A percentile compares a stretch with the other conserved stretches of the same genome.
phyloP scores from a whole-genome alignment of 2,113 vertebrate species.

The Vireo altiloquus region DNA sequence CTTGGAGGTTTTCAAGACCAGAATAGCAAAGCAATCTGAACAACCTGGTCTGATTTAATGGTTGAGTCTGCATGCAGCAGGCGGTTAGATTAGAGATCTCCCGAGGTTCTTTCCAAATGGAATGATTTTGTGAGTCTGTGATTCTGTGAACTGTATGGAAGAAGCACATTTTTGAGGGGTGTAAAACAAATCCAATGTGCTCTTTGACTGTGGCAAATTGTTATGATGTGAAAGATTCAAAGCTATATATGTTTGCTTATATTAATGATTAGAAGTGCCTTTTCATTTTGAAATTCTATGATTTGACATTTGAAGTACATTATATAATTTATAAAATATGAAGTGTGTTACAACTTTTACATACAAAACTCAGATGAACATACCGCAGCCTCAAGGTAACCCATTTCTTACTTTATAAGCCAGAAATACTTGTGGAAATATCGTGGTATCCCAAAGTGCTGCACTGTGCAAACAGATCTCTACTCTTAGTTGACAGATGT shows the following conservation, averaged over 20 bases:
- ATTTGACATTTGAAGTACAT: not conserved
- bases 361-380: not conserved
- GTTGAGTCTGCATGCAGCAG: not conserved
- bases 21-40: not conserved
- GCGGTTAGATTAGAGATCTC: not conserved
- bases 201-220: not conserved
- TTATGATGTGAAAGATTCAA: not conserved
- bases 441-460: not conserved
- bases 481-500: not conserved
- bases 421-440: not conserved
- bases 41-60: not conserved
- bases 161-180: not conserved
- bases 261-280: not conserved
- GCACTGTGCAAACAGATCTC: not conserved
- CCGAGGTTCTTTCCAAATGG: not conserved
- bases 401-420: not conserved
- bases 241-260: not conserved
- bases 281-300: not conserved
- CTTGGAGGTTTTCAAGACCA: not conserved
- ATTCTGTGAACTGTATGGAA: not conserved
- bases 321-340: not conserved
- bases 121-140: not conserved
- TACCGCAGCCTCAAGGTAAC: not conserved
- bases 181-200: not conserved
- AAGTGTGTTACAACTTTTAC: not conserved